Percentiles rank a stretch among this genome's conserved stretches.
Evolutionary conservation across 2,113 vertebrate species (phyloP).

Genomic region (Chamaetylas fuelleborni): DNA sequence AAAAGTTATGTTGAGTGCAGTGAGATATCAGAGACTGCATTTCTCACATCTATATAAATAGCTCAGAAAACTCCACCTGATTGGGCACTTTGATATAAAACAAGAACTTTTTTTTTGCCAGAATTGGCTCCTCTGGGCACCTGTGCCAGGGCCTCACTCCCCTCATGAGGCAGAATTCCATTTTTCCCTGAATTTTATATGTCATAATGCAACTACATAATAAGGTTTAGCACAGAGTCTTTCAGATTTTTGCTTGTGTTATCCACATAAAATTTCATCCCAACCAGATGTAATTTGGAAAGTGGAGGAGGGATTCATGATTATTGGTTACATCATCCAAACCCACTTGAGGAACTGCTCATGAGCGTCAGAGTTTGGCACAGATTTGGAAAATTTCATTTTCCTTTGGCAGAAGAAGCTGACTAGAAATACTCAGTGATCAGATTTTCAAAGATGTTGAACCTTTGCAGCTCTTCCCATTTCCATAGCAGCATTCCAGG

Average conservation of each 20-base stretch:
- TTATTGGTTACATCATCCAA: slow-evolving; percentile 27
- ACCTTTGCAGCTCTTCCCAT: neutral
- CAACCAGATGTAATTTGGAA: neutral
- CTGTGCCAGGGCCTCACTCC: rapidly evolving
- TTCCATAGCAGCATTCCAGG: neutral
- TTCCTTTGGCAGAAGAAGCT: neutral
- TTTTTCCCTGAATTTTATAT: neutral
- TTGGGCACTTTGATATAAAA: neutral
- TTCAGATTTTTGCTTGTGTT: neutral
- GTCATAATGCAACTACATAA: neutral
- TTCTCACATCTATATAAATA: neutral
- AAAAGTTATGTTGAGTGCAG: neutral
- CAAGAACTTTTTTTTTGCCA: neutral
- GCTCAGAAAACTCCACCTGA: neutral
- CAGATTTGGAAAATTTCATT: neutral
- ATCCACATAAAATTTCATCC: neutral
- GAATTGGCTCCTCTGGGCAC: neutral
- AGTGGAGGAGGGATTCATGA: neutral
- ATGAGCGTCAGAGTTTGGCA: neutral
- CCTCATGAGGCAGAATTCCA: neutral
- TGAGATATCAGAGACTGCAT: neutral
- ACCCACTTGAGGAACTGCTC: neutral
- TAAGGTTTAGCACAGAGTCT: neutral
- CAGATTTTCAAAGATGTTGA: neutral
- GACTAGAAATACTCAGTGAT: neutral